Conservation (phyloP, 1,140 invertebrate species). For the Doryteuthis pealeii region DNA sequence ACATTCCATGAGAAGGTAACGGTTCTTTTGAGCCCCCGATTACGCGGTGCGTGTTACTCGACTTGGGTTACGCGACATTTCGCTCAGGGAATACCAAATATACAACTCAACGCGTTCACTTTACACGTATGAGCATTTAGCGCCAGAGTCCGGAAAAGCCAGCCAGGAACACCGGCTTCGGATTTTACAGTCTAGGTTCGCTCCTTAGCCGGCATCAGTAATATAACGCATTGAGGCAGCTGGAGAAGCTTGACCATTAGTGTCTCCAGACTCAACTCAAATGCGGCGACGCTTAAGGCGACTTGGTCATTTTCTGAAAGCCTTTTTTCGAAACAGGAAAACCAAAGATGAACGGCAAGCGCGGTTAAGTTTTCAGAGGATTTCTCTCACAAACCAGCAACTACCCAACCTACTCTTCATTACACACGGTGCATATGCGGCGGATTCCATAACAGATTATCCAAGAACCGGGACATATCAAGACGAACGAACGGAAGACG, state of each 20-base stretch:
- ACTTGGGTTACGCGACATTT: conserved; percentile 7
- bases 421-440: not conserved
- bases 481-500: too few species aligned
- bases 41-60: not conserved
- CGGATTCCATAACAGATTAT: not conserved
- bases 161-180: not conserved
- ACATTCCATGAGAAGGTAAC: not conserved
- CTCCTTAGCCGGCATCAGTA: conserved; percentile 1
- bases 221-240: not conserved
- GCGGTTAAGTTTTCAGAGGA: not conserved
- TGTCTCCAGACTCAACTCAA: not conserved
- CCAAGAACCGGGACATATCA: not conserved
- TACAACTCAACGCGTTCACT: not conserved
- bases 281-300: not conserved
- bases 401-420: not conserved
- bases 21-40: not conserved
- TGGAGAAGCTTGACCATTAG: not conserved
- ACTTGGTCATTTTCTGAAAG: not conserved
- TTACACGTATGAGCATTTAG: too few species aligned
- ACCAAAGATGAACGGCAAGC: not conserved
- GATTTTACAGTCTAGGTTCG: conserved; percentile 9
- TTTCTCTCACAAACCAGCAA: not conserved
- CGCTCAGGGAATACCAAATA: not conserved
- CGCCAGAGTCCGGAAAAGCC: not conserved
- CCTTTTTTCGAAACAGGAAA: not conserved